Base-by-base conservation (phyloP, 92 coral and sea anemone genomes). In the Epizoanthus rinbou region DNA sequence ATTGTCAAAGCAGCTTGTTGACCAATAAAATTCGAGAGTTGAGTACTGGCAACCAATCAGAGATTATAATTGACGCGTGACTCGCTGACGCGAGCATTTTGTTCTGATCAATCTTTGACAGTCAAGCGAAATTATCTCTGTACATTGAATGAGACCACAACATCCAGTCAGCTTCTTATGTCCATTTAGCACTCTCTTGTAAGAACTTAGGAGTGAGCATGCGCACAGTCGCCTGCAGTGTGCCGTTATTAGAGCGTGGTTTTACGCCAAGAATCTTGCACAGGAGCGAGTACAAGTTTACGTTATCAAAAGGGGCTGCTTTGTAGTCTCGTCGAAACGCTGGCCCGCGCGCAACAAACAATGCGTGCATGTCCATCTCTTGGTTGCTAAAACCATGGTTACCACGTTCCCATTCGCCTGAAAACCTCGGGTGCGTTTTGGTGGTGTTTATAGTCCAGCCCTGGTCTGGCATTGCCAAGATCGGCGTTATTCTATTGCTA, bases 291-390 rank as follows among this genome's bases (percentile, higher is more conserved):
- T 96, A 96, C 43, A 96, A 64, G 67, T 96, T 91, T 6, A 90
- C 83, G 33, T 78, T 81, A 7, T 90, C 87, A 57, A 96, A 96
- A 4, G 95, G 85, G 17, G 80, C 47, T 2, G 95, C 88, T 28
- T 59, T 59, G 82, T 81, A 90, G 54, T 92, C 91, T 39, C 86
- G 43, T 81, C 92, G 91, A 59, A 96, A 96, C 47, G 94, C 91
- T 5, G 99, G 99, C 2, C 99, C 99, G 19, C 89, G 92, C 7
- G 99, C 99, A 4, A 94, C 80, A 59, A 96, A 96, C 79, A 96
- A 88, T 2, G 99, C 98, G 43, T 90, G 86, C 99, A 96, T 94
- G 18, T 91, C 86, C 68, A 83, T 59, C 25, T 84, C 50, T 15
- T 84, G 80, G 17, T 87, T 93, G 18, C 57, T 85, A 80, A 86